A percentile compares a stretch with the other conserved stretches of the same genome.
These are phyloP conservation scores for Pterocles burchelli DNA, from an alignment of 2,113 vertebrate genomes.

Conservation along the genomic window DNA sequence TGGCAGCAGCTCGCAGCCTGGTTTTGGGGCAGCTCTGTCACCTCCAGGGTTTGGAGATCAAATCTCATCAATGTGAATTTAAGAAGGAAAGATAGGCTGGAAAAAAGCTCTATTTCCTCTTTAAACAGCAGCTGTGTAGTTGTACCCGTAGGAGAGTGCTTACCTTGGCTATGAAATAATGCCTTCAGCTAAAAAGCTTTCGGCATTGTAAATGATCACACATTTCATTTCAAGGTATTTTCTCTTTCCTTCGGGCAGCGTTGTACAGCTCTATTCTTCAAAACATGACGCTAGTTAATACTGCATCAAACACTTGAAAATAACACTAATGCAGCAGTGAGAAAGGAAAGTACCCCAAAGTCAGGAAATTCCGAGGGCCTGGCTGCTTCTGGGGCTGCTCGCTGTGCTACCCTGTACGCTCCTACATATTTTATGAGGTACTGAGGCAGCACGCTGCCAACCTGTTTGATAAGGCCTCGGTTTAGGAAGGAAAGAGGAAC, in stretches of 20 bases:
- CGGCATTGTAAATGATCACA: background rate
- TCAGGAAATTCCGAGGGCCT: background rate
- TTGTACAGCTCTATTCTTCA: constrained; percentile 16
- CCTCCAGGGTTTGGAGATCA: background rate
- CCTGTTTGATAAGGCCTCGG: background rate
- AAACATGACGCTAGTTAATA: constrained; percentile 31
- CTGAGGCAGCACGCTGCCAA: background rate
- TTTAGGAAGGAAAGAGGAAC: background rate
- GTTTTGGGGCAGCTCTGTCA: background rate
- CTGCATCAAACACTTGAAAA: constrained; percentile 50
- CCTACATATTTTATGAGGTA: background rate
- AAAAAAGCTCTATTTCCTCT: background rate
- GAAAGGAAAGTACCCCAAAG: background rate
- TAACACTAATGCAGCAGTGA: background rate
- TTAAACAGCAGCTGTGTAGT: background rate
- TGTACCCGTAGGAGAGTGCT: constrained; percentile 25
- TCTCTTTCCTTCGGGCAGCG: constrained; percentile 29
- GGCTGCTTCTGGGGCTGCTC: background rate
- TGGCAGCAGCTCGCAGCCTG: background rate
- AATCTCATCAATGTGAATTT: background rate
- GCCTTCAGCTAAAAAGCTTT: constrained; percentile 56
- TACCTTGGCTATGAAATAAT: constrained; percentile 56
- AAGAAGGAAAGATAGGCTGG: background rate
- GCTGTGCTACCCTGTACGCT: background rate
- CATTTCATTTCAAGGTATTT: constrained; percentile 49